Base-by-base conservation (phyloP, 2,888 invertebrate genomes). In the Sinohyriopsis cumingii region DNA sequence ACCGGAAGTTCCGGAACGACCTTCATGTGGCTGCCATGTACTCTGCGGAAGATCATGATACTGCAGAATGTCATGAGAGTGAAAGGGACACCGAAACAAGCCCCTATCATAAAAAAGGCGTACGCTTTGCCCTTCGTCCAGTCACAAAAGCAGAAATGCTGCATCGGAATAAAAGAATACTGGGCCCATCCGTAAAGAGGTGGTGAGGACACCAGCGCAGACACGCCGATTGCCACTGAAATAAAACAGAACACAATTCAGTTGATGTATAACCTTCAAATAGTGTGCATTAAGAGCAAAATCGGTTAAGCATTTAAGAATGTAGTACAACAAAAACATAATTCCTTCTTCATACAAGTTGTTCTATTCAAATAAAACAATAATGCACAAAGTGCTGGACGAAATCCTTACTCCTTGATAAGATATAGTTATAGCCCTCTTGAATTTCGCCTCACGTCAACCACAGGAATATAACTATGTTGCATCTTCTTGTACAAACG, bases 121-220 rank as follows among this genome's bases (percentile, higher is more conserved):
- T 84, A 85, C 22, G 81, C 76, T n/a, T 73, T 60, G 12, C 79
- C 80, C 4, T 72, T 61, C n/a, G 68, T 67, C 85, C 85, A 85
- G 19, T 78, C 63, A 71, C 84, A 84, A 76, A 83, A 85, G 67
- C 85, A 85, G 72, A 84, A 80, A 3, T 77, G 80, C 64, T 84
- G 81, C 18, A 63, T 67, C 12, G 73, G 72, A 12, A 84, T 71
- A 69, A 76, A 85, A 9, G 59, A 72, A 68, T 85, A 85, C n/a
- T 55, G 54, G 4, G 77, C 83, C 85, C 85, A 85, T 24, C 84
- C 84, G 28, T 80, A 55, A 59, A 85, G 70, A 5, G 85, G 85
- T 5, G 84, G 83, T 7, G 69, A 59, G 15, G 85, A 81, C 63
- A 85, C 67, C 12, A 67, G 12, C 7, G 72, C 56, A 0, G 85